Base-by-base conservation (phyloP, 2,113 vertebrate species). In the Meles meles region DNA sequence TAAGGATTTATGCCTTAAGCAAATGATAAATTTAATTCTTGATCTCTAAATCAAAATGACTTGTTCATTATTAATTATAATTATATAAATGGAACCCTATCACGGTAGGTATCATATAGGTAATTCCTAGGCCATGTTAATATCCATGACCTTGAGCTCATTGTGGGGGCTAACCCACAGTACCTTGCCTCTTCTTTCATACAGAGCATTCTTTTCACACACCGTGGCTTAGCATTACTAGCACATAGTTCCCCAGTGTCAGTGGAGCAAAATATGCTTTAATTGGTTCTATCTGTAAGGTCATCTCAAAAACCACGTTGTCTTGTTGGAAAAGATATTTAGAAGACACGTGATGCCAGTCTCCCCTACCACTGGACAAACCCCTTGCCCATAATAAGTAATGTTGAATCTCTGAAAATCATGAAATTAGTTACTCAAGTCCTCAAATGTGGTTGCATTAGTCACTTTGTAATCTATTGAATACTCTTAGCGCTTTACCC, bases 1-100 rank as follows among this genome's bases (percentile, higher is more conserved):
- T 95, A 69, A 97, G 94, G 96, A 97, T 49, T 72, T 97, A 31
- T 96, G 17, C 27, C 31, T 95, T 96, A 71, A 96, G 74, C 27
- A 72, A 27, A 90, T 93, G 85, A 87, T 77, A 39, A 94, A 55
- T 96, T 96, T 55, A 96, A 85, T 94, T 97, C 63, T 89, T 7
- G 2, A 83, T 89, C n/a, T 93, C 74, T 84, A 92, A 95, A 88
- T 34, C 37, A 98, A 98, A 97, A 94, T 88, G 20, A 90, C 18
- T 72, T 34, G 63, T 55, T 63, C 42, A 59, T 94, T 88, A 80
- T 81, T 93, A 92, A 63, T 49, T 92, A 39, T 77, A 81, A 88
- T 88, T 39, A 37, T 79, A 61, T n/a, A 47, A 76, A 69, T 11
- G 88, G 34, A 87, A 63, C 4, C 29, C 42, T 89, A 49, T 69